Percentiles rank a stretch among this genome's conserved stretches.
Evolutionary conservation across 2,797 vertebrate species (phyloP).

Genomic region (Neomorphus geoffroyi): DNA sequence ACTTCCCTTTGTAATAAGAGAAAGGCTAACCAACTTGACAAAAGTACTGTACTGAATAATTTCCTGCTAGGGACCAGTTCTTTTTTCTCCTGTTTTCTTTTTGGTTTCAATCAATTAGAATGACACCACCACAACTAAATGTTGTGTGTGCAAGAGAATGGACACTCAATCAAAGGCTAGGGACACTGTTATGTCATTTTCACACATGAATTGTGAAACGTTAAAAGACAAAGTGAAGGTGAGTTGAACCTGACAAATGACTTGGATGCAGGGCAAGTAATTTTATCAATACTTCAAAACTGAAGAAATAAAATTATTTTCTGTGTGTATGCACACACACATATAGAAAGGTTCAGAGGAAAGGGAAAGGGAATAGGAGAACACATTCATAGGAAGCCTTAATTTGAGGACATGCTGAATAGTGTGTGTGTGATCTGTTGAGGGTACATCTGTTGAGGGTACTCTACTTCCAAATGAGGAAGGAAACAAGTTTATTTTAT

Average conservation of each 20-base stretch:
- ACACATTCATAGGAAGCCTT: not conserved
- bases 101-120: not conserved
- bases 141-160: not conserved
- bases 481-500: constrained; percentile 46
- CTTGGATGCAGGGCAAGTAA: not conserved
- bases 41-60: not conserved
- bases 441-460: no score
- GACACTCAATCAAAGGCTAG: not conserved
- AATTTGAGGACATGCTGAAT: not conserved
- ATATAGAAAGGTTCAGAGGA: not conserved
- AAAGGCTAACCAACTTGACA: not conserved
- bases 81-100: not conserved
- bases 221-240: not conserved
- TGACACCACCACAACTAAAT: not conserved
- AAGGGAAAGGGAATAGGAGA: not conserved
- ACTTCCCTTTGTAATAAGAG: not conserved
- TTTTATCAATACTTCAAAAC: constrained; percentile 14
- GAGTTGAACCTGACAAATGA: not conserved
- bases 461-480: not conserved
- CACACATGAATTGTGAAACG: not conserved
- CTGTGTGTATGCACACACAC: not conserved
- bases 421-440: fast-evolving
- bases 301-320: not conserved
- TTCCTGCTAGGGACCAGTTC: not conserved
- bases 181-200: not conserved